phyloP scores from a whole-genome alignment of 2,113 vertebrate species.

The Chionodraco myersi region DNA sequence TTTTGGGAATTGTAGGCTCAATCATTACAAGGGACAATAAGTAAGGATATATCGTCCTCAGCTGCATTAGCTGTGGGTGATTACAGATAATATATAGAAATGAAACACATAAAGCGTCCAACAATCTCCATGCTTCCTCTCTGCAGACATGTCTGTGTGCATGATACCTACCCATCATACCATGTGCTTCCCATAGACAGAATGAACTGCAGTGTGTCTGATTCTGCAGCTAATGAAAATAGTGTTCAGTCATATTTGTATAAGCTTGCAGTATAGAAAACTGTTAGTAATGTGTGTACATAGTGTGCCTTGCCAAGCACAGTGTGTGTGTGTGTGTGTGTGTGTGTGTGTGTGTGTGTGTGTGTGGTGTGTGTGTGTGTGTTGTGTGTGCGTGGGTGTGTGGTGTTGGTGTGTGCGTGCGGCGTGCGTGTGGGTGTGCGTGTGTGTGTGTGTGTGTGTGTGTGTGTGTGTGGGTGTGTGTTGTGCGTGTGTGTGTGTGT shows the following conservation, averaged over 20 bases:
- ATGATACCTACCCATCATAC: not conserved
- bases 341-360: constrained; percentile 15
- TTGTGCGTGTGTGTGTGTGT: constrained; percentile 12
- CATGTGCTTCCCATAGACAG: constrained; percentile 10
- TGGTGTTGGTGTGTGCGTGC: constrained; percentile 28
- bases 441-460: constrained; percentile 28
- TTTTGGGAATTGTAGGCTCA: not conserved
- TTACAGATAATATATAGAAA: not conserved
- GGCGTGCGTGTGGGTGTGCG: constrained; percentile 27
- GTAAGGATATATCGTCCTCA: not conserved
- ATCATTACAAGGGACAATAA: not conserved
- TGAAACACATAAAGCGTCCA: too few relatives aligned
- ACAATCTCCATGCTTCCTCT: not conserved
- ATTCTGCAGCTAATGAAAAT: not conserved
- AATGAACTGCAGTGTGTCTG: not conserved
- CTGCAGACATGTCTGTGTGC: not conserved
- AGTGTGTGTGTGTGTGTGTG: too few relatives aligned
- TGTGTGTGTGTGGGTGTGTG: constrained; percentile 9
- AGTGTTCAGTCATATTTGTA: constrained; percentile 2
- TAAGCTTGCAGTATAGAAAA: constrained; percentile 7
- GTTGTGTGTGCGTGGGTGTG: constrained; percentile 19
- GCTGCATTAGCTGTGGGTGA: not conserved
- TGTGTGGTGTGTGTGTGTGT: constrained; percentile 2
- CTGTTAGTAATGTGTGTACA: constrained; percentile 4
- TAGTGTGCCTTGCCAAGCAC: not conserved